These are phyloP conservation scores for Alcis repandata DNA, from an alignment of 2,888 invertebrate species.

Conservation along the genomic window DNA sequence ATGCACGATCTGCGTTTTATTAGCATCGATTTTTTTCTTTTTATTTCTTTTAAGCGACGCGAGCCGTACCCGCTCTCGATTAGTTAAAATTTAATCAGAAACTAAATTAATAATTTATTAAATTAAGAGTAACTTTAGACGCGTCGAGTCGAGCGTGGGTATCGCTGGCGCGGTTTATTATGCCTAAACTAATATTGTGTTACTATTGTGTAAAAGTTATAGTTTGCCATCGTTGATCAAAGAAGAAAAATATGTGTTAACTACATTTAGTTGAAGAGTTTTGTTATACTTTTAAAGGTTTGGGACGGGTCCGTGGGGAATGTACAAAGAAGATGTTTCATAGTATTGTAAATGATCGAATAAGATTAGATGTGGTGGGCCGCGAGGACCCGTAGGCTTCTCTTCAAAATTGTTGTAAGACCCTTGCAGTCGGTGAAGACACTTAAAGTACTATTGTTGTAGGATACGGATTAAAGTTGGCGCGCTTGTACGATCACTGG, in stretches of 20 bases:
- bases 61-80: constrained; percentile 64
- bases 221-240: constrained; percentile 86
- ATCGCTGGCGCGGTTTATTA: constrained; percentile 62
- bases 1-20: constrained; percentile 86
- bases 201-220: constrained; percentile 80
- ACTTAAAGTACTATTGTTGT: constrained; percentile 86
- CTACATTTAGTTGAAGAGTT: constrained; percentile 81
- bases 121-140: constrained; percentile 58
- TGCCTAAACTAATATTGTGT: constrained; percentile 83
- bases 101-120: constrained; percentile 68
- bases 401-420: constrained; percentile 80
- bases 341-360: constrained; percentile 83
- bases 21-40: constrained; percentile 70
- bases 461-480: constrained; percentile 47
- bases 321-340: constrained; percentile 81
- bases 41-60: constrained; percentile 58
- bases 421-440: constrained; percentile 75
- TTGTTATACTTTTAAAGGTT: constrained; percentile 81
- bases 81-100: constrained; percentile 57
- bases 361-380: constrained; percentile 69
- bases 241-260: constrained; percentile 79
- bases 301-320: constrained; percentile 67
- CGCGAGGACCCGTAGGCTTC: constrained; percentile 68
- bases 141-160: constrained; percentile 59
- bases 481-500: constrained; percentile 58